These are phyloP conservation scores for Parazoanthus darwini DNA, from an alignment of 92 coral and sea anemone species.

Conservation along the genomic window DNA sequence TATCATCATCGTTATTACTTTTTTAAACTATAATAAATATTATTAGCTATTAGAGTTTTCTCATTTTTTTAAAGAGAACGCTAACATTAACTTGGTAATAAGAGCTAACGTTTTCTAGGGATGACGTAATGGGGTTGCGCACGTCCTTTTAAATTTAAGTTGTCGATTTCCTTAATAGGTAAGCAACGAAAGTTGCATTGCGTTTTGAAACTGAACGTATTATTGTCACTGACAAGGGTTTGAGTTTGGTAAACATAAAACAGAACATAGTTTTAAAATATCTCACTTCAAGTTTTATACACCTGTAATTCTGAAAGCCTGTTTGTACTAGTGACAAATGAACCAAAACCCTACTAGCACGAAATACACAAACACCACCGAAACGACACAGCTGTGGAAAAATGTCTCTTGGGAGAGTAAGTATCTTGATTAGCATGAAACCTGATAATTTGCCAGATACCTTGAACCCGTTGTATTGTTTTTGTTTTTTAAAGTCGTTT, in stretches of 20 bases:
- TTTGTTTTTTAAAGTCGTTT: not conserved
- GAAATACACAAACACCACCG: not conserved
- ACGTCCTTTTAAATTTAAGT: not conserved
- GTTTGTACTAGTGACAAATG: too few relatives aligned
- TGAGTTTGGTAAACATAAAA: not conserved
- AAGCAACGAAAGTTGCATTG: not conserved
- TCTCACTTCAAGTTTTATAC: too few relatives aligned
- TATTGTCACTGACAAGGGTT: too few relatives aligned
- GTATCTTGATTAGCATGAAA: not conserved
- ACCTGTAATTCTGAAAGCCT: too few relatives aligned
- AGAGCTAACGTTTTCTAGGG: not conserved
- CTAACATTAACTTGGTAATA: not conserved
- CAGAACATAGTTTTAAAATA: too few relatives aligned
- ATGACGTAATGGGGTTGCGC: not conserved
- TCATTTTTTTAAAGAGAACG: not conserved
- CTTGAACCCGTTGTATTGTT: not conserved
- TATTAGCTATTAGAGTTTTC: not conserved
- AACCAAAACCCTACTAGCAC: too few relatives aligned
- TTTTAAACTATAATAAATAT: too few relatives aligned
- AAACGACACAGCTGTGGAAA: not conserved
- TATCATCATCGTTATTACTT: not conserved
- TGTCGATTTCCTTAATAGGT: not conserved
- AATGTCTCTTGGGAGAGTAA: not conserved
- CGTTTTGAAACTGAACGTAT: not conserved
- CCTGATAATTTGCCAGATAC: not conserved